phyloP scores from a whole-genome alignment of 2,888 invertebrate species.

The Lithophane leautieri region DNA sequence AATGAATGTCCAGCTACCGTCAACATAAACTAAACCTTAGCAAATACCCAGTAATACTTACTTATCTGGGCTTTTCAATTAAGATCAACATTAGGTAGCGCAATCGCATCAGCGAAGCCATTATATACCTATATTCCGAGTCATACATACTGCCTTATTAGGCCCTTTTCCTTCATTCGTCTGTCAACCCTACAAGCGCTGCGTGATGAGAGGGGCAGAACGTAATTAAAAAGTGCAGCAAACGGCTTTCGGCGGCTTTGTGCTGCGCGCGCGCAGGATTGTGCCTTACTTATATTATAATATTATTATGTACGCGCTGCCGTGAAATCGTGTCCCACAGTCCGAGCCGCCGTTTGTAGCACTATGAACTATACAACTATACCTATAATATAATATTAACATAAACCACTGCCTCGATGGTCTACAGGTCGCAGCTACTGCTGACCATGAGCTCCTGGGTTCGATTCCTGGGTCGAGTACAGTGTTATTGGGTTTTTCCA shows the following conservation, averaged over 20 bases:
- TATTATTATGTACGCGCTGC: conserved; percentile 30
- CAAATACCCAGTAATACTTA: neutral
- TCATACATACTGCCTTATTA: neutral
- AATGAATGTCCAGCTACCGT: neutral
- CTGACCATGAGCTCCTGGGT: too few relatives aligned
- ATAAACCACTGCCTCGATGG: neutral
- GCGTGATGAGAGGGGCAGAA: conserved; percentile 39
- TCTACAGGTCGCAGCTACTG: too few relatives aligned
- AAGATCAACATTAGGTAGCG: neutral
- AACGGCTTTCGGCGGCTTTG: conserved; percentile 62
- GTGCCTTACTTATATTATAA: conserved; percentile 22
- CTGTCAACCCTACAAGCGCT: conserved; percentile 48
- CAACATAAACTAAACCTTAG: neutral
- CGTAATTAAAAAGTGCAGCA: conserved; percentile 62
- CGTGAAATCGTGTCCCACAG: conserved; percentile 41
- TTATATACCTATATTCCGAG: neutral
- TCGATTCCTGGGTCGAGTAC: too few relatives aligned
- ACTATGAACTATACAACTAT: neutral
- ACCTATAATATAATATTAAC: neutral
- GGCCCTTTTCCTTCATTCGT: neutral
- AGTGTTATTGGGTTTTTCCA: too few relatives aligned
- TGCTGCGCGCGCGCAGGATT: conserved; percentile 30
- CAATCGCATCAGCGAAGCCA: neutral
- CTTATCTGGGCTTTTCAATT: neutral
- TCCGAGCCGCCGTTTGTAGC: neutral